A percentile compares a stretch with the other conserved stretches of the same genome.
phyloP scores from a whole-genome alignment of 92 coral and sea anemone species.

The Galaxea fascicularis region DNA sequence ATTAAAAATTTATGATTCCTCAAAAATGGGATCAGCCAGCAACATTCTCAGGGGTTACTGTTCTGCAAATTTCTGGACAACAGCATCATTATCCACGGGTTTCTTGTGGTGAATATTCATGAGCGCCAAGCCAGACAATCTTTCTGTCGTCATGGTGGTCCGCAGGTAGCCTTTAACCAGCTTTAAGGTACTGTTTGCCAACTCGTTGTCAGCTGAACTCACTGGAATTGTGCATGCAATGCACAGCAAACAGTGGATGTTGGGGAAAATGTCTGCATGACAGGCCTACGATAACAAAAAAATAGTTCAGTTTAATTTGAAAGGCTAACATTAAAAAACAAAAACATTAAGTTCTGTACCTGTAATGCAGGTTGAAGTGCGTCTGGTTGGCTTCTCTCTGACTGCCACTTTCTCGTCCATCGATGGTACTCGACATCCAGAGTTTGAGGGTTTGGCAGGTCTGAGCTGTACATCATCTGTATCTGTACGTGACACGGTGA shows the following conservation, averaged over 20 bases:
- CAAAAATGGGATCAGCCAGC: too few species aligned
- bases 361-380: constrained; percentile 53
- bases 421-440: constrained; percentile 40
- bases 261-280: constrained; percentile 45
- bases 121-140: constrained; percentile 49
- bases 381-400: constrained; percentile 39
- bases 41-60: constrained; percentile 56
- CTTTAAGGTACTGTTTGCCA: constrained; percentile 44
- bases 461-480: constrained; percentile 1
- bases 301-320: constrained; percentile 54
- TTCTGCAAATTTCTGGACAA: constrained; percentile 47
- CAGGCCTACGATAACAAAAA: constrained; percentile 40
- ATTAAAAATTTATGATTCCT: too few species aligned
- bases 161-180: constrained; percentile 53
- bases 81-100: constrained; percentile 46
- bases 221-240: constrained; percentile 49
- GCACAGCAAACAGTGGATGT: constrained; percentile 54
- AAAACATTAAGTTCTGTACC: constrained; percentile 51
- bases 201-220: constrained; percentile 49
- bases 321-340: constrained; percentile 53
- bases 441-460: constrained; percentile 24
- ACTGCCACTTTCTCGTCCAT: constrained; percentile 27
- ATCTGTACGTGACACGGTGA: constrained; percentile 25
- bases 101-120: constrained; percentile 43
- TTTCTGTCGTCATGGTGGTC: constrained; percentile 52